Evolutionary conservation across 2,888 invertebrate species (phyloP), one percentile per base, ranked within the genome.

Genomic region (Gari tellinella): DNA sequence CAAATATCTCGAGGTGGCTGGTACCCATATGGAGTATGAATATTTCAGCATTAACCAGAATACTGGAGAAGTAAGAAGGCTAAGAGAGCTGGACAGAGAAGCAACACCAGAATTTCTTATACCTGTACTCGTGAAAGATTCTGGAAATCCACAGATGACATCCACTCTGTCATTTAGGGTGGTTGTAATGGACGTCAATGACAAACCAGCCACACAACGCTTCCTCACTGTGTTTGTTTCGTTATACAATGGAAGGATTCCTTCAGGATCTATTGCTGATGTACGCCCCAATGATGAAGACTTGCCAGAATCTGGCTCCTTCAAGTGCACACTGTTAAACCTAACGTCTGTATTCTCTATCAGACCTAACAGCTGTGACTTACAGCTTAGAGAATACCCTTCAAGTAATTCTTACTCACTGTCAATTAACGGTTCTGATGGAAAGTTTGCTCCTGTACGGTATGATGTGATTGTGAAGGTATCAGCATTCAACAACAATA

Each of bases 201-300:
- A 98, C 87, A 96, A 96, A 89, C 97, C 97, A 17, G 97, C 97
- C 0, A 94, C 95, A 1, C 94, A 97, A 21, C 94, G 98, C 86
- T 95, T 95, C 12, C 96, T 96, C 0, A 96, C 96, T 86, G 64
- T 91, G n/a, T 95, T 96, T 86, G 95, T 96, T 86, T 95, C 95
- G 62, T 94, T 94, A 73, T 94, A 95, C 85, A 83, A 87, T 25
- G 85, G 80, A 2, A 72, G 57, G 12, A 80, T 82, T 5, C 96
- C 96, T 0, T 90, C 94, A 23, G 96, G 96, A n/a, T 96, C 95
- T 92, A 95, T 99, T 77, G 98, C 97, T 8, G 95, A 97, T 91
- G 96, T 98, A 0, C 96, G 95, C 92, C 99, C 99, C 0, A 96
- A 96, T 88, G 99, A 99, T 93, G 95, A 95, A 0, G 98, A 99